phyloP scores from a whole-genome alignment of 2,797 vertebrate species.

The Eulemur albifrons region DNA sequence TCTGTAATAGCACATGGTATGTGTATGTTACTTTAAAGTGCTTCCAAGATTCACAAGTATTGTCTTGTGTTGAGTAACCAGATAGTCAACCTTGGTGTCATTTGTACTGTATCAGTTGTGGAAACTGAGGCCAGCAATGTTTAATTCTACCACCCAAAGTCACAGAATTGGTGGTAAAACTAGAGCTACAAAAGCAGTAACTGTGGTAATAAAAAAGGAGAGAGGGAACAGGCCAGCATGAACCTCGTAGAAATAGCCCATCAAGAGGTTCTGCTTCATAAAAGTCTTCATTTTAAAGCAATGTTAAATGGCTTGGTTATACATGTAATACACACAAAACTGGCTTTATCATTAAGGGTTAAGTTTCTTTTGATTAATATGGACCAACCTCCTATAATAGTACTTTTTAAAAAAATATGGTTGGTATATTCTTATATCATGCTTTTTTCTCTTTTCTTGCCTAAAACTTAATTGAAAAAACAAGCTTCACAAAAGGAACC shows the following conservation, averaged over 20 bases:
- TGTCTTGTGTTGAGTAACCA: background rate
- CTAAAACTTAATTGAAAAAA: constrained; percentile 46
- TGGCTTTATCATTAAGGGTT: constrained; percentile 40
- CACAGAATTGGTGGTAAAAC: background rate
- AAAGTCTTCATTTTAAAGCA: constrained; percentile 60
- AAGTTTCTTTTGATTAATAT: constrained; percentile 52
- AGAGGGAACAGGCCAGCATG: background rate
- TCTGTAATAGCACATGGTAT: background rate
- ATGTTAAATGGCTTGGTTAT: constrained; percentile 38
- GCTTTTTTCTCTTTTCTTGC: constrained; percentile 28
- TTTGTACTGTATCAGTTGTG: background rate
- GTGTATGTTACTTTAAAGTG: background rate
- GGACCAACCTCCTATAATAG: constrained; percentile 33
- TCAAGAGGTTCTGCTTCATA: constrained; percentile 61
- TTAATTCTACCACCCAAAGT: constrained; percentile 25
- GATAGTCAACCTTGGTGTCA: background rate
- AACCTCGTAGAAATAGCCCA: constrained; percentile 30
- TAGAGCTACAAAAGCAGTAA: background rate
- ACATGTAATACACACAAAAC: background rate
- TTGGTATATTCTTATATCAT: constrained; percentile 24
- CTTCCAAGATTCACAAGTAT: background rate
- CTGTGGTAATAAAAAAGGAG: constrained; percentile 39
- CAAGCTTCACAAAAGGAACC: constrained; percentile 63
- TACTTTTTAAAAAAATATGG: constrained; percentile 25
- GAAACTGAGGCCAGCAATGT: constrained; percentile 8